phyloP scores from a whole-genome alignment of 2,888 invertebrate genomes.

The Panorpa germanica region DNA sequence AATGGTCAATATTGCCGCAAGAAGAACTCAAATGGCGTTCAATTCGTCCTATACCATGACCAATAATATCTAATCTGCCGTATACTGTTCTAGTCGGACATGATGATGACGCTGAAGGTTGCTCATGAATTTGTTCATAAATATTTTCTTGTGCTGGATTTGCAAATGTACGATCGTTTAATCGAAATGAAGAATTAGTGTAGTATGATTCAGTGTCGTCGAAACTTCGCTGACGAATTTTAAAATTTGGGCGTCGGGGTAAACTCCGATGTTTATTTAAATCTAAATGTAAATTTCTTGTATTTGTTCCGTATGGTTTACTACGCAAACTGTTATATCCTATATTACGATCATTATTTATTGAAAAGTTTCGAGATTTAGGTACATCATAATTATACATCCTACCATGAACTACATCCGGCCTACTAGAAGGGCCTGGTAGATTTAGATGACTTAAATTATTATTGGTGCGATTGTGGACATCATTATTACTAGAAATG shows the following conservation, averaged over 20 bases:
- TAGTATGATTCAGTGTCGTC: slow-evolving; percentile 25
- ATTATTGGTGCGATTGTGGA: too few relatives aligned
- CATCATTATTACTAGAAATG: too few relatives aligned
- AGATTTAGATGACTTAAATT: too few relatives aligned
- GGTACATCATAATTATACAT: too few relatives aligned
- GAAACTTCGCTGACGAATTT: slow-evolving; percentile 20
- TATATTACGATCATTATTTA: too few relatives aligned
- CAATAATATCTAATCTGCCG: slow-evolving; percentile 33
- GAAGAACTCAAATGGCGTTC: slow-evolving; percentile 42
- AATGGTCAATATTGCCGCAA: slow-evolving; percentile 37
- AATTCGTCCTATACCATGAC: slow-evolving; percentile 33
- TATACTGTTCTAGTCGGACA: slow-evolving; percentile 20
- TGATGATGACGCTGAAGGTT: slow-evolving; percentile 17
- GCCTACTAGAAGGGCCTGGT: too few relatives aligned
- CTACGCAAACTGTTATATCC: slow-evolving; percentile 22
- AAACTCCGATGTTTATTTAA: slow-evolving; percentile 16
- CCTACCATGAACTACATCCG: too few relatives aligned
- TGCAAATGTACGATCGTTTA: slow-evolving; percentile 12
- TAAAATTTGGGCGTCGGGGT: slow-evolving; percentile 11
- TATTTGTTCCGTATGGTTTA: slow-evolving; percentile 2
- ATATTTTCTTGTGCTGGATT: slow-evolving; percentile 28
- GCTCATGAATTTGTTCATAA: slow-evolving; percentile 32
- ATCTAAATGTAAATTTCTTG: slow-evolving; percentile 22
- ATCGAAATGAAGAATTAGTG: slow-evolving; percentile 16
- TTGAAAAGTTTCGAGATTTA: too few relatives aligned